Evolutionary conservation across 1,140 invertebrate genomes (phyloP), one percentile per base, ranked within the genome.

Genomic region (Calycopis cecrops): DNA sequence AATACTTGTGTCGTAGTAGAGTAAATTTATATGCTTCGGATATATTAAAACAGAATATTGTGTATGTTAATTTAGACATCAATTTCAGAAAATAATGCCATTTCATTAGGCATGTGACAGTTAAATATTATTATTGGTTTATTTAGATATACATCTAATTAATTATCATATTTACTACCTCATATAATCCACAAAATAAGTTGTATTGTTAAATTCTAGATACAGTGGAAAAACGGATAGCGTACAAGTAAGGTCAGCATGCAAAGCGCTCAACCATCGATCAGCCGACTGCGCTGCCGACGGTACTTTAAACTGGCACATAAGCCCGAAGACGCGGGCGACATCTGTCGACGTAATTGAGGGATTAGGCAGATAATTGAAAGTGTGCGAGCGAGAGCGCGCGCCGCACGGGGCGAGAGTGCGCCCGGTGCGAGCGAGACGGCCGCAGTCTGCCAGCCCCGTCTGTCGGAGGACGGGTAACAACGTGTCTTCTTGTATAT

Each of bases 271-370:
- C 21, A 28, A 6, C 60, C 67, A 67, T 73, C 72, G 71, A 84
- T 82, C 69, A 76, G 62, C 68, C 69, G 78, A 83, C 82, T 79
- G 76, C 67, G 76, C 62, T 85, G 82, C 79, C 69, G 79, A 81
- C 83, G 62, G 71, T 84, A 84, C 79, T 86, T 85, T 86, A 86
- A 86, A 86, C 72, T 78, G 65, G 74, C 83, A 79, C 76, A 77
- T 82, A 86, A 86, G 83, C 80, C 77, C 69, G 75, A 81, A 86
- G 80, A 84, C 82, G 80, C 75, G 69, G 61, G 74, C 79, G 81
- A 85, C 84, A 87, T 87, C 84, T 87, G 84, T 85, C 81, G 76
- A 59, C 73, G 79, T 87, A 87, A 87, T 87, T 87, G 84, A 87
- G 77, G 84, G 84, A 87, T 87, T 87, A 87, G 70, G 71, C 71